Evolutionary conservation across 2,797 vertebrate genomes (phyloP), one percentile per base, ranked within the genome.

Genomic region (Delichon dasypus): DNA sequence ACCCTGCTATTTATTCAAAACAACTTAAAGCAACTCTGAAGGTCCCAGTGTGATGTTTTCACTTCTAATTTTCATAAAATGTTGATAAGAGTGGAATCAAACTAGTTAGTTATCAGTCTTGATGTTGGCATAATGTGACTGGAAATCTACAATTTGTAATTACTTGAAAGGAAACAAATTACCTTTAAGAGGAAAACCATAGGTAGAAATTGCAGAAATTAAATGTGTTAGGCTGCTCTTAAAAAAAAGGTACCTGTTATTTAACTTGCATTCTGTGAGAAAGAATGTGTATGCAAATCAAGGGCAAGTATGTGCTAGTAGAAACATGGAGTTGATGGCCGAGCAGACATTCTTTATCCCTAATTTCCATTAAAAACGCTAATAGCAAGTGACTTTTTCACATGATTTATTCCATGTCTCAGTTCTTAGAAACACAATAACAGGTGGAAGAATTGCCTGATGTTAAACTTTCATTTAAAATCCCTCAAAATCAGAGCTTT

Each of bases 121-220:
- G 85, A 94, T 30, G 1, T 75, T 87, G 84, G 96, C 97, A 97
- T 97, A 94, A 97, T 96, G 95, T 96, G 92, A 96, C 94, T 97
- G 94, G 92, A 97, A 98, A 97, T 93, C 96, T 97, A 97, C 97
- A 97, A 97, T 98, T 97, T 97, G 97, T 96, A 98, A 98, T 98
- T 98, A 98, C 97, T 97, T 97, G 97, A 98, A 97, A 98, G 97
- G 97, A 98, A 98, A 97, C 97, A 97, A 98, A 98, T 98, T 98
- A 98, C 96, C 96, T 97, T 97, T 97, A 97, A 98, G 97, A 97
- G 97, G 97, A 94, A 98, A 98, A 97, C 97, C 98, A 97, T 98
- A 97, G 98, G 97, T 98, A 98, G 97, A 98, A 98, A 98, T 97
- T 97, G 96, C 97, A 97, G 96, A 97, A 97, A 97, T 97, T 97